Percentiles rank a stretch among this genome's conserved stretches.
Evolutionary conservation across 2,797 vertebrate species (phyloP).

Genomic region (Notolepis coatsorum): DNA sequence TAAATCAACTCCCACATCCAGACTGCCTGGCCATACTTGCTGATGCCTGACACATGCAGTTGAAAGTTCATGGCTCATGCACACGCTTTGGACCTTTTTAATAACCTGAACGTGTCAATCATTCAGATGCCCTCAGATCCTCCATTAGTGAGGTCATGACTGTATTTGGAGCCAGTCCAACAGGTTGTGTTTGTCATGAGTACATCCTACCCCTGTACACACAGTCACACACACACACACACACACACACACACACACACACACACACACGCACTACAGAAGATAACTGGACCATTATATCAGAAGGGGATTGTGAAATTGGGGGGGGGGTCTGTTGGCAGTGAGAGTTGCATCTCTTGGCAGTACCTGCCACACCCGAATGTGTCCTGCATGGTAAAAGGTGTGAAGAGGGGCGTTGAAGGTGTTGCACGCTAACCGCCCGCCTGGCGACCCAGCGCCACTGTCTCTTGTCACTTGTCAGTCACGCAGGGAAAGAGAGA

Average conservation of each 20-base stretch:
- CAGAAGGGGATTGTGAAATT: conserved; percentile 8
- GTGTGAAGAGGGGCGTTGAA: conserved; percentile 15
- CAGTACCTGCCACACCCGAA: conserved; percentile 43
- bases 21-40: background rate
- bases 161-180: conserved; percentile 8
- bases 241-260: no score
- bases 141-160: background rate
- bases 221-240: no score
- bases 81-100: conserved; percentile 1
- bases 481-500: conserved; percentile 22
- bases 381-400: conserved; percentile 40
- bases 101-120: background rate
- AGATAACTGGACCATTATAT: no score
- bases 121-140: background rate
- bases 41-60: background rate
- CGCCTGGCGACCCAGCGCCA: conserved; percentile 30
- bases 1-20: no score
- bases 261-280: no score
- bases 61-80: background rate
- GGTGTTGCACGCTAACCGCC: conserved; percentile 3
- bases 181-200: background rate
- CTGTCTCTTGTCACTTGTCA: conserved; percentile 26
- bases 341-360: conserved; percentile 40
- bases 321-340: conserved; percentile 2
- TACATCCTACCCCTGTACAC: no score